Conservation (phyloP, 1,140 invertebrate genomes). For the Ladona fulva region DNA sequence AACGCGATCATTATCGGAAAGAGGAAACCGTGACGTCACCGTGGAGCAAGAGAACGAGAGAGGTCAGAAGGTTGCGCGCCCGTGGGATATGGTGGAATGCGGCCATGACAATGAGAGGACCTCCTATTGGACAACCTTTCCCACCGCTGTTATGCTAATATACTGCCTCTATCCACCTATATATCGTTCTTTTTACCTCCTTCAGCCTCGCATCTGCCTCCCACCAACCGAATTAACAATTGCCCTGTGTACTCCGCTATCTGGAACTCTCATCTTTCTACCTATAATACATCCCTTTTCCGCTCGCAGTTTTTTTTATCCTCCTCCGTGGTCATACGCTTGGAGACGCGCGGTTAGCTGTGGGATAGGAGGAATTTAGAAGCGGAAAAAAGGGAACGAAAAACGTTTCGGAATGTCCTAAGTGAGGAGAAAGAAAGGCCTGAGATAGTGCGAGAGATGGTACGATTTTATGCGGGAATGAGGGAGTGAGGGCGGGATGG, state of each 20-base stretch:
- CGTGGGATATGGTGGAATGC: neutral
- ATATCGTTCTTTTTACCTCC: neutral
- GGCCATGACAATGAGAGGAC: neutral
- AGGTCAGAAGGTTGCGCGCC: neutral
- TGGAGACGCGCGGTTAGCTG: neutral
- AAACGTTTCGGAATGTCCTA: neutral
- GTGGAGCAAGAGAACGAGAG: neutral
- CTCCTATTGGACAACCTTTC: neutral
- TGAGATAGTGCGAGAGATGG: neutral
- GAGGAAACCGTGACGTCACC: too few relatives aligned
- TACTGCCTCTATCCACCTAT: neutral
- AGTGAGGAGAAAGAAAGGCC: neutral
- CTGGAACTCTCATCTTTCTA: neutral
- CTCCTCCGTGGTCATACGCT: neutral
- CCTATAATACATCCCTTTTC: neutral
- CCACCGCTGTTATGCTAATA: slow-evolving; percentile 4
- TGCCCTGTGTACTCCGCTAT: neutral
- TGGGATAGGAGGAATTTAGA: neutral
- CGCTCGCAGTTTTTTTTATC: neutral
- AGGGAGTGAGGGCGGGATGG: neutral
- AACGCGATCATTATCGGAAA: too few relatives aligned
- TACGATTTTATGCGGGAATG: neutral
- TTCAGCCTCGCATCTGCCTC: neutral
- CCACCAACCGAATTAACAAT: neutral
- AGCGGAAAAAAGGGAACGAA: neutral